Conservation (phyloP, 2,797 vertebrate species). For the Champsocephalus esox region DNA sequence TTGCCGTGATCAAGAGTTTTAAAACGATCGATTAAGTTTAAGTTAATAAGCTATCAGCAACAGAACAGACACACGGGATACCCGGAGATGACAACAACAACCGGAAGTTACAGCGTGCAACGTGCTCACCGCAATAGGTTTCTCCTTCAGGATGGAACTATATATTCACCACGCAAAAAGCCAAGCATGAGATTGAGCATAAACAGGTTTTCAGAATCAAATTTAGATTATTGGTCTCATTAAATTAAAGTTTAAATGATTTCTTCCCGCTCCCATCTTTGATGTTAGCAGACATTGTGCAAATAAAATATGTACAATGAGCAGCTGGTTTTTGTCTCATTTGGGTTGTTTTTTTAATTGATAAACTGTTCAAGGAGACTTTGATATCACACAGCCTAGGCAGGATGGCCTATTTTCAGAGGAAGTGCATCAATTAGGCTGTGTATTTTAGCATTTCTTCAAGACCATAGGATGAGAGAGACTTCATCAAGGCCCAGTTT, state of each 20-base stretch:
- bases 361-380: slow-evolving; percentile 60
- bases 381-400: slow-evolving; percentile 34
- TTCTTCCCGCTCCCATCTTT: slow-evolving; percentile 16
- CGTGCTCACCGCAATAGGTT: no score
- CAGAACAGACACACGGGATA: no score
- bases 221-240: not conserved
- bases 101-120: no score
- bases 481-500: slow-evolving; percentile 36
- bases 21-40: no score
- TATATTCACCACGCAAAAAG: no score
- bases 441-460: slow-evolving; percentile 44
- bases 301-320: slow-evolving; percentile 24
- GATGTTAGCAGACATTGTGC: slow-evolving; percentile 18
- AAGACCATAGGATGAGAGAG: slow-evolving; percentile 39
- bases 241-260: not conserved
- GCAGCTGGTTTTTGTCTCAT: slow-evolving; percentile 21
- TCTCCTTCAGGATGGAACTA: no score
- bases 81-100: no score
- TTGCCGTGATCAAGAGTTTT: no score
- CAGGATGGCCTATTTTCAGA: slow-evolving; percentile 61
- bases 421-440: slow-evolving; percentile 64
- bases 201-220: not conserved
- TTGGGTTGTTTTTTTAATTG: slow-evolving; percentile 21
- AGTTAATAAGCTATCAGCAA: no score
- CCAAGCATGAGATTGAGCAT: no score